Evolutionary conservation across 2,113 vertebrate genomes (phyloP).

Genomic region (Dryoscopus gambensis): DNA sequence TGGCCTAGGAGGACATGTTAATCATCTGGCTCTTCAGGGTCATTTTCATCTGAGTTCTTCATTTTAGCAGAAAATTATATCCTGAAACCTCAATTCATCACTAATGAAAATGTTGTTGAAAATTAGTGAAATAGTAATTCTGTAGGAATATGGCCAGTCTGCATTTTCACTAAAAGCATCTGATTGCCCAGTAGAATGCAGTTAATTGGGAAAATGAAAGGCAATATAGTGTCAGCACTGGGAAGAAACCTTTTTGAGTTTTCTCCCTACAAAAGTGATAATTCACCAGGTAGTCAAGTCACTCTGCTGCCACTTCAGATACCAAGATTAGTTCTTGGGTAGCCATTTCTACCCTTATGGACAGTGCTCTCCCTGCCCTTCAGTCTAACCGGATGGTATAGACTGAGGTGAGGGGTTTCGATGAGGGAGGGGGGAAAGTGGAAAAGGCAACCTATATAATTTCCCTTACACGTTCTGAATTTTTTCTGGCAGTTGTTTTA

Average conservation of each 20-base stretch:
- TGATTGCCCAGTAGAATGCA: background rate
- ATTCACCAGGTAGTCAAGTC: background rate
- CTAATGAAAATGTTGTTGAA: constrained; percentile 12
- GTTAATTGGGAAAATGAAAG: background rate
- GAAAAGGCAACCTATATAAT: background rate
- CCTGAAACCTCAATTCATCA: background rate
- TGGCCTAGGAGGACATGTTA: background rate
- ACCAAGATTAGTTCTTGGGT: background rate
- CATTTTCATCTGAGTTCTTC: background rate
- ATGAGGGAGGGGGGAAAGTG: rapidly evolving
- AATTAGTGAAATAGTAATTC: background rate
- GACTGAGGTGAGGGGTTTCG: background rate
- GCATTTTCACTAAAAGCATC: background rate
- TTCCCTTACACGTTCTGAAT: background rate
- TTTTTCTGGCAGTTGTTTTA: background rate
- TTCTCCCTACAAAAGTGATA: background rate
- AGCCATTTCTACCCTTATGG: background rate
- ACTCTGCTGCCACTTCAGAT: background rate
- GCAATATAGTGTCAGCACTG: background rate
- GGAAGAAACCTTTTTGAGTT: background rate
- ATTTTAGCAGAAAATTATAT: background rate
- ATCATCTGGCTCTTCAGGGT: background rate
- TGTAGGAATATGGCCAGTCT: background rate
- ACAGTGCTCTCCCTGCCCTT: background rate
- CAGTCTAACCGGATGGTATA: background rate